Base-by-base conservation (phyloP, 1,140 invertebrate species). In the Contarinia nasturtii region DNA sequence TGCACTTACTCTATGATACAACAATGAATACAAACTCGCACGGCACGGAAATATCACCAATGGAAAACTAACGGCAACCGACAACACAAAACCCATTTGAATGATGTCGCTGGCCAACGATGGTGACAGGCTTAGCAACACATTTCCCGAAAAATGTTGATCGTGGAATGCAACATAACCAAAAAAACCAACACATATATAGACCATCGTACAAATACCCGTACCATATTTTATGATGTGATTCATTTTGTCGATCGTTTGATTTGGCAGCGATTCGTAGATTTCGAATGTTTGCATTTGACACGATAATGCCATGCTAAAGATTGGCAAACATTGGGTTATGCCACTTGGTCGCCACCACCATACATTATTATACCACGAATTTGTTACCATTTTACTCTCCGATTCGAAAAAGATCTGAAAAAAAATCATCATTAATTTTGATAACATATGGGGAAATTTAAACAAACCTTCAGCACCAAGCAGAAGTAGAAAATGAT, bases 241-340 rank as follows among this genome's bases (percentile, higher is more conserved):
- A 59, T 92, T 91, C 76, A 96, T 87, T 59, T 83, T 85, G 50
- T 89, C 86, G 36, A 94, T 61, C 11, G 86, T 86, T 33, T 84
- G 77, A 57, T 89, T 88, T 2, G 86, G 83, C 22, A 94, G 70
- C 8, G 81, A 79, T 53, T 94, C 89, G 61, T 93, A 96, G 48
- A 97, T 84, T 64, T 93, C 86, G 69, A 98, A 97, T 22, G 97
- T 65, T 69, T 97, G 92, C 75, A 89, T 92, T 72, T 96, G 91
- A 69, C 91, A 95, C 50, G 86, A 92, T 40, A 94, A 69, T 2
- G 91, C 89, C 82, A 95, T 90, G 18, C 87, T 82, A 66, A 95
- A 91, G 51, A 96, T 95, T 1, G 93, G 92, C 51, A 96, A 68
- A 65, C 88, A 90, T 57, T 91, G 85, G 20, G 94, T 67, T 44